Base-by-base conservation (phyloP, 2,797 vertebrate genomes). In the Crax fasciolata region DNA sequence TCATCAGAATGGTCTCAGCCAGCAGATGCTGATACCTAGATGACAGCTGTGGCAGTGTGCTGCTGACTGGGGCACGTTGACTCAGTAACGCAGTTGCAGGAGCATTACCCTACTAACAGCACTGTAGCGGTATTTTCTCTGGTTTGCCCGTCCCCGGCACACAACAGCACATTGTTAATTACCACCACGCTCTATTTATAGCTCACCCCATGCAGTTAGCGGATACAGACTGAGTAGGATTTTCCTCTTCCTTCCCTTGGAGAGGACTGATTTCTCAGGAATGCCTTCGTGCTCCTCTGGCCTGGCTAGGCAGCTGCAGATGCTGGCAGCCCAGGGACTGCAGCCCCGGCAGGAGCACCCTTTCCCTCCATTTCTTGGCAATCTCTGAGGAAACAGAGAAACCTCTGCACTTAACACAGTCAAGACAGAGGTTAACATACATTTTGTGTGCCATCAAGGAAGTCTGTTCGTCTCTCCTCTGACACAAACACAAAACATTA, bases 221-320 rank as follows among this genome's bases (percentile, higher is more conserved):
- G 44, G 96, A 93, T 95, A 72, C 82, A 95, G 91, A 96, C 84
- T 81, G 94, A 98, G 84, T 84, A 80, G 87, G 82, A 86, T 91
- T 97, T 97, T 94, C 96, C 81, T 96, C 76, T 91, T 92, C 73
- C 67, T 96, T 89, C 89, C 90, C 85, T 92, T 80, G 68, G 90
- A 97, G 93, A 94, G 77, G 92, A 91, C 76, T 93, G 82, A 91
- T 83, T 97, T 97, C 92, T 92, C 89, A 96, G 87, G 54, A 93
- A 86, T 93, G 28, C 74, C 92, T 94, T 87, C 85, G 86, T 90
- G 28, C 23, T 73, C 51, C 63, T 79, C 70, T 88, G 83, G 89
- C 70, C 54, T 21, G 9, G 59, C 75, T 67, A 62, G 55, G 18
- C 79, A 84, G 91, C 61, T 93, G 83, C 83, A 92, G 80, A 93